Conservation (phyloP, 2,888 invertebrate genomes). For the Amaurobius ferox region DNA sequence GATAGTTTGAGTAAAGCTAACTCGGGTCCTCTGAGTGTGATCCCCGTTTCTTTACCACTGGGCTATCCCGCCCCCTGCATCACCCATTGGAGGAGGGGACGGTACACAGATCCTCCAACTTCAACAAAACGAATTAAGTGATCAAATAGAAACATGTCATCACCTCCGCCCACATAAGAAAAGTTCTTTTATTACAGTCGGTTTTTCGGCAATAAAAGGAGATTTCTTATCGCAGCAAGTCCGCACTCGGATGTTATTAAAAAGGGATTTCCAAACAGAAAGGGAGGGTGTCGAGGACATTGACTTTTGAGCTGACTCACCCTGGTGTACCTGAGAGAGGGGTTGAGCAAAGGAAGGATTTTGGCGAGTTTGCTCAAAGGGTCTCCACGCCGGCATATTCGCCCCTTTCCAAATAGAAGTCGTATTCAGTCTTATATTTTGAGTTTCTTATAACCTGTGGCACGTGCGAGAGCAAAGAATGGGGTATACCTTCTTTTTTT, state of each 20-base stretch:
- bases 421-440: not conserved
- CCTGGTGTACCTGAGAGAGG: conserved; percentile 43
- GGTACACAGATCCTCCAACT: no score
- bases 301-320: conserved; percentile 67
- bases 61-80: no score
- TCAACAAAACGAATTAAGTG: no score
- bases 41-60: no score
- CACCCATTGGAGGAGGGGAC: no score
- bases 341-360: not conserved
- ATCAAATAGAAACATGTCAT: no score
- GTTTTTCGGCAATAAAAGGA: not conserved
- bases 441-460: not conserved
- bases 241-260: conserved; percentile 69
- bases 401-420: conserved; percentile 46
- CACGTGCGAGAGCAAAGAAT: no score
- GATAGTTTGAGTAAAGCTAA: no score
- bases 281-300: conserved; percentile 19
- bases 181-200: no score
- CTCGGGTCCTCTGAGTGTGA: no score
- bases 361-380: conserved; percentile 59
- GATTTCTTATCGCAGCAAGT: conserved; percentile 50
- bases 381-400: not conserved
- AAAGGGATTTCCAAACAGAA: conserved; percentile 59
- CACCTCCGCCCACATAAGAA: no score
- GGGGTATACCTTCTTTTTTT: not conserved